These are phyloP conservation scores for Gnathonemus longibarbis DNA, from an alignment of 2,113 vertebrate genomes.

Conservation along the genomic window DNA sequence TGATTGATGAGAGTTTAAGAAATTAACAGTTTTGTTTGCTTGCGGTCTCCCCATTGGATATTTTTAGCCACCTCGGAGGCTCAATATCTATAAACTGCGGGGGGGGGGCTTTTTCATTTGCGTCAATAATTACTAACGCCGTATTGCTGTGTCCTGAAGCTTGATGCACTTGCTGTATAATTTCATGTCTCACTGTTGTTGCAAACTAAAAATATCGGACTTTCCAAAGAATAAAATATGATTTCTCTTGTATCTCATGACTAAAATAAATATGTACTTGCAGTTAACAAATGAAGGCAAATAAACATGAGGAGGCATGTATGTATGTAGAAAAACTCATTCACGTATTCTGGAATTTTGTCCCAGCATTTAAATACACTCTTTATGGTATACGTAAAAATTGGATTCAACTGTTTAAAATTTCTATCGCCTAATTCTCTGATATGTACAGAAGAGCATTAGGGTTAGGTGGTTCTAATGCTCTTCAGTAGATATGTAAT, in stretches of 20 bases:
- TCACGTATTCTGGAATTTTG: not conserved
- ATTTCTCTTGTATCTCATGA: not conserved
- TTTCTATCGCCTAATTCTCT: not conserved
- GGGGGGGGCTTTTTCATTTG: not conserved
- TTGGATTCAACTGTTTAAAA: not conserved
- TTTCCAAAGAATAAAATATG: not conserved
- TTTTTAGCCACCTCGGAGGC: not conserved
- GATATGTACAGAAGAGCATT: not conserved
- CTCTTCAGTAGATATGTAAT: not conserved
- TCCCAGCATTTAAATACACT: not conserved
- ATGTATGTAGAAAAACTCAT: not conserved
- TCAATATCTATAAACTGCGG: not conserved
- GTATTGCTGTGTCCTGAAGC: not conserved
- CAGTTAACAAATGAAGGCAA: not conserved
- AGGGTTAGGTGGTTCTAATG: not conserved
- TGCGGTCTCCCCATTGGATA: not conserved
- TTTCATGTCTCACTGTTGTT: not conserved
- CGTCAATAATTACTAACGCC: not conserved
- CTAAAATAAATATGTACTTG: not conserved
- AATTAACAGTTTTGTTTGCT: not conserved
- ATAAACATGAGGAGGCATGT: not conserved
- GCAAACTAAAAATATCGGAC: not conserved
- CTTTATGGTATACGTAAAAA: not conserved
- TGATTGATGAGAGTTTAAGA: not conserved
- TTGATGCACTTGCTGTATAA: not conserved